phyloP scores from a whole-genome alignment of 1,140 invertebrate species.

The Mycetomoellerius zeteki region DNA sequence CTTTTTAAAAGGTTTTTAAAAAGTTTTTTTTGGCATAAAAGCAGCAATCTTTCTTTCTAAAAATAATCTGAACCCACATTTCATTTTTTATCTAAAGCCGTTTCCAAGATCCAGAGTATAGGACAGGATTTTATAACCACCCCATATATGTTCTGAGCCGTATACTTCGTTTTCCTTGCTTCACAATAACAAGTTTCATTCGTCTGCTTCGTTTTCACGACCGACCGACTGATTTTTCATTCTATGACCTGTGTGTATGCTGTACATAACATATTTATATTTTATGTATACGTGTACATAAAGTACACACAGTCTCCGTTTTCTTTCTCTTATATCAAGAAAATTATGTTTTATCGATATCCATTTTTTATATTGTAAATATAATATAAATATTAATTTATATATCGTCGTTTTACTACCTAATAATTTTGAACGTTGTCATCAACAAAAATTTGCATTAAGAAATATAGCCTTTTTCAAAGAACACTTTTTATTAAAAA shows the following conservation, averaged over 20 bases:
- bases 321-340: not conserved
- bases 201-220: conserved; percentile 17
- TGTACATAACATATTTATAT: not conserved
- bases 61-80: no score
- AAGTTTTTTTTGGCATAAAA: no score
- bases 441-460: not conserved
- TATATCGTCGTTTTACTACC: not conserved
- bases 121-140: no score
- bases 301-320: not conserved
- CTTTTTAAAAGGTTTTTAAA: no score
- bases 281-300: not conserved
- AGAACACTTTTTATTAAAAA: no score
- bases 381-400: not conserved
- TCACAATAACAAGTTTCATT: conserved; percentile 6
- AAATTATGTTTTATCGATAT: conserved; percentile 12
- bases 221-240: conserved; percentile 40
- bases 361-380: not conserved
- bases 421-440: not conserved
- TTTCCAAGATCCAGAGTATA: no score
- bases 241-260: not conserved
- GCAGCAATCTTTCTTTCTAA: no score
- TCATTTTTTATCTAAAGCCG: no score
- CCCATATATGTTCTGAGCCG: no score
- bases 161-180: not conserved
- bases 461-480: not conserved